Evolutionary conservation across 64 coral and sea anemone species (phyloP).

Genomic region (Hydrozoanthus tunicans): DNA sequence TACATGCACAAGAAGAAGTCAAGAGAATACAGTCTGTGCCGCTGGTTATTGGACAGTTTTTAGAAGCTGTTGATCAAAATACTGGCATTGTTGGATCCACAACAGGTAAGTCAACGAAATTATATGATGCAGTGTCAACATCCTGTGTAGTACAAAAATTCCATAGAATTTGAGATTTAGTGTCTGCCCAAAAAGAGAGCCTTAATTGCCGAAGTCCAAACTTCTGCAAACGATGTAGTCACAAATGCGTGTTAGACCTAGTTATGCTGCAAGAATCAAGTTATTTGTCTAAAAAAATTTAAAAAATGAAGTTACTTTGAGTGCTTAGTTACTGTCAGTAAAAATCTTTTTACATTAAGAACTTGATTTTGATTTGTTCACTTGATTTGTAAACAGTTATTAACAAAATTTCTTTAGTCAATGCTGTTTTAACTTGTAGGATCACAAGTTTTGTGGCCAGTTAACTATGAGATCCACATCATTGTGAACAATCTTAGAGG

Average conservation of each 20-base stretch:
- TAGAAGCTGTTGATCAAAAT: constrained; percentile 98
- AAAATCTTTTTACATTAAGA: no score
- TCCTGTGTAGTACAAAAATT: not conserved
- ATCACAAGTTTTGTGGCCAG: no score
- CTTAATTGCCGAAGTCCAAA: no score
- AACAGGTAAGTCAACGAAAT: constrained; percentile 60
- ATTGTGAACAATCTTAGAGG: not conserved
- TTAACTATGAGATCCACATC: not conserved
- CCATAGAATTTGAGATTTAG: not conserved
- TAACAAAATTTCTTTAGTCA: no score
- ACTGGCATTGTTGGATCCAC: constrained; percentile 99
- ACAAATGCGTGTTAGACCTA: no score
- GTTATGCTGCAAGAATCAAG: no score
- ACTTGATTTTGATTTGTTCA: no score
- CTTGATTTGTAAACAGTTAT: no score
- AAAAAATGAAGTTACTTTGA: not conserved
- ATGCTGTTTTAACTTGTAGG: no score
- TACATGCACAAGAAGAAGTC: constrained; percentile 99
- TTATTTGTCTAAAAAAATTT: not conserved
- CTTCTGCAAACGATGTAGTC: no score
- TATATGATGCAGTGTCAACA: not conserved
- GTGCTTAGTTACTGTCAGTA: no score
- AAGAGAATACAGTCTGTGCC: constrained; percentile 99
- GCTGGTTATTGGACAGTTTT: constrained; percentile 96
- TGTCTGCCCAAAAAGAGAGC: not conserved